Evolutionary conservation across 2,113 vertebrate genomes (phyloP), one percentile per base, ranked within the genome.

Genomic region (Galemys pyrenaicus): DNA sequence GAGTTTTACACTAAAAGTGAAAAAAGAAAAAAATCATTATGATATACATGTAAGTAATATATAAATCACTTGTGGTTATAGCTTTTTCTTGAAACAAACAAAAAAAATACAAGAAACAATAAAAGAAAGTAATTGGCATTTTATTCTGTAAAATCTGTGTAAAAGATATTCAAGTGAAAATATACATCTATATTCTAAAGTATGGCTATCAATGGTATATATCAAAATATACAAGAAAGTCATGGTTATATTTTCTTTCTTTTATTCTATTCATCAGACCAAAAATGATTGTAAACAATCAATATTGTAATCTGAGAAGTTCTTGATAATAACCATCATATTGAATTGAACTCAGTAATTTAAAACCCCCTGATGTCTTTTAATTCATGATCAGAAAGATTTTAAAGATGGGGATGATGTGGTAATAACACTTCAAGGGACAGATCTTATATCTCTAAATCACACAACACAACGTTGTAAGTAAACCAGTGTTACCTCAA

Each of bases 1-100:
- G 98, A 80, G 98, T 99, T 98, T 99, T 99, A 97, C 98, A 99
- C 98, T 99, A 95, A 86, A 87, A 96, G 49, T 8, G 92, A 71
- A 96, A 91, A 92, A 49, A 35, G 3, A 94, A 54, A 91, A 93
- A 30, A 89, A 78, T 39, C 56, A 74, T 93, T 89, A 92, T 67
- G 26, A 51, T 68, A 90, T 30, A 85, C 5, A 86, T 83, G 26
- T 73, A 92, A 70, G 62, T 70, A 94, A 88, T 3, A 85, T 68
- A 93, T 5, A 60, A 77, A 91, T 89, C 32, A 75, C 9, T 16
- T 83, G 51, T 94, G 62, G 41, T 20, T 91, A 70, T 37, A 86
- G 80, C 24, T 20, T 58, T 62, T 46, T 78, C 80, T 89, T 90
- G 49, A 39, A 13, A 71, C 32, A 92, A 93, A 90, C 87, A 93